Evolutionary conservation across 1,140 invertebrate genomes (phyloP).

Genomic region (Vanessa tameamea): DNA sequence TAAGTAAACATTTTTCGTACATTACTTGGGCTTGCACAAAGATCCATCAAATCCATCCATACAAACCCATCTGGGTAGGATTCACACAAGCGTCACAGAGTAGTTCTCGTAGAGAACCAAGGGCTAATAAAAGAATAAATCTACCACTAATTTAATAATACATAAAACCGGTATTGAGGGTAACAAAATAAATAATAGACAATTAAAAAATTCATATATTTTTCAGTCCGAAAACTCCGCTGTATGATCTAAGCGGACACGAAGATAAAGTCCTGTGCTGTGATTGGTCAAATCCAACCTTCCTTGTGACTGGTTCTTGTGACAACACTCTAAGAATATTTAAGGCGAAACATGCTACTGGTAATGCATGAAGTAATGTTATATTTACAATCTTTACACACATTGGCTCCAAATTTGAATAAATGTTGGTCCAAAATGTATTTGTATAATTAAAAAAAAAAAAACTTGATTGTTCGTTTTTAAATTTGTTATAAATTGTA

Average conservation of each 20-base stretch:
- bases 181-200: background rate
- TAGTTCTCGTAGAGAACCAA: too few relatives aligned
- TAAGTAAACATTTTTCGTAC: background rate
- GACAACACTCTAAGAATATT: conserved; percentile 97
- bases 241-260: conserved; percentile 96
- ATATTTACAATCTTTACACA: background rate
- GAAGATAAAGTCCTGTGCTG: conserved; percentile 96
- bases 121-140: too few relatives aligned
- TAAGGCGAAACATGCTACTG: conserved; percentile 81
- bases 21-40: too few relatives aligned
- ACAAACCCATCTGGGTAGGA: too few relatives aligned
- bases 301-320: conserved; percentile 94
- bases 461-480: background rate
- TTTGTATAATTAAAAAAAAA: background rate
- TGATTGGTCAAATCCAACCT: conserved; percentile 94
- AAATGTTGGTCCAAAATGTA: conserved; percentile 13
- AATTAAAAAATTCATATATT: conserved; percentile 40
- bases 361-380: conserved; percentile 37
- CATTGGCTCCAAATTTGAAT: background rate
- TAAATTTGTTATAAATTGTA: background rate
- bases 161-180: too few relatives aligned
- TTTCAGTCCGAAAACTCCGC: conserved; percentile 92
- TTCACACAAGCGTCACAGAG: too few relatives aligned
- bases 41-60: too few relatives aligned
- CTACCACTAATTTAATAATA: too few relatives aligned